Conservation (phyloP, 1,140 invertebrate genomes). For the Drosophila neocordata region DNA sequence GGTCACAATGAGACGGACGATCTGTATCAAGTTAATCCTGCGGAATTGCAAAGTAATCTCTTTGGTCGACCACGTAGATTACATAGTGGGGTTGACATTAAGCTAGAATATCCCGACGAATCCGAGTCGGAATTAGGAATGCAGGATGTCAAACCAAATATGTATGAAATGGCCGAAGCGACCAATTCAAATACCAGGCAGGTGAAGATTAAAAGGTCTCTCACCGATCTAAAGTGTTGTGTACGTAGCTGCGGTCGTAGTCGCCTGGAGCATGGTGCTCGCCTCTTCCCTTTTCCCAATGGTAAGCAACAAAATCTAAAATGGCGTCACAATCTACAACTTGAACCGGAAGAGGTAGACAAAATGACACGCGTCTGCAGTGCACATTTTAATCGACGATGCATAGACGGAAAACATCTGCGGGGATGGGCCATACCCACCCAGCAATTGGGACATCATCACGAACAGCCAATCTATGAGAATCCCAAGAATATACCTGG, state of each 20-base stretch:
- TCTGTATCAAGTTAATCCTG: conserved; percentile 66
- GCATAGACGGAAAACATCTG: conserved; percentile 72
- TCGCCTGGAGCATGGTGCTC: conserved; percentile 64
- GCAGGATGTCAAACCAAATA: conserved; percentile 35
- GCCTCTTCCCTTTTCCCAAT: conserved; percentile 64
- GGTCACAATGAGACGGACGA: conserved; percentile 71
- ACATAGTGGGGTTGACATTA: conserved; percentile 30
- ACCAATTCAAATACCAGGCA: conserved; percentile 22
- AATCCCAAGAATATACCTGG: conserved; percentile 76
- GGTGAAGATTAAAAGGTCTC: conserved; percentile 50
- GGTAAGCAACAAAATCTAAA: conserved; percentile 62
- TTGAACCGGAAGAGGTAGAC: conserved; percentile 50
- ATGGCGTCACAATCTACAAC: conserved; percentile 69
- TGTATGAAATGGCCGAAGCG: conserved; percentile 9
- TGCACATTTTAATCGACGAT: conserved; percentile 69
- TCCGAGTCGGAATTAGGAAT: conserved; percentile 22
- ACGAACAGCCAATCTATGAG: conserved; percentile 63
- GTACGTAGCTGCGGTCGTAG: conserved; percentile 59
- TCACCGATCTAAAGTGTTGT: conserved; percentile 60
- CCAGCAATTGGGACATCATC: conserved; percentile 59
- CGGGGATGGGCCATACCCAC: conserved; percentile 75
- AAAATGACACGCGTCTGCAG: conserved; percentile 57
- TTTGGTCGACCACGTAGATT: conserved; percentile 61
- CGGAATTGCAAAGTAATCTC: conserved; percentile 64
- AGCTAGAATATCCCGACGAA: conserved; percentile 35